These are phyloP conservation scores for Nephrocerus scutellatus DNA, from an alignment of 2,888 invertebrate species.

Conservation along the genomic window DNA sequence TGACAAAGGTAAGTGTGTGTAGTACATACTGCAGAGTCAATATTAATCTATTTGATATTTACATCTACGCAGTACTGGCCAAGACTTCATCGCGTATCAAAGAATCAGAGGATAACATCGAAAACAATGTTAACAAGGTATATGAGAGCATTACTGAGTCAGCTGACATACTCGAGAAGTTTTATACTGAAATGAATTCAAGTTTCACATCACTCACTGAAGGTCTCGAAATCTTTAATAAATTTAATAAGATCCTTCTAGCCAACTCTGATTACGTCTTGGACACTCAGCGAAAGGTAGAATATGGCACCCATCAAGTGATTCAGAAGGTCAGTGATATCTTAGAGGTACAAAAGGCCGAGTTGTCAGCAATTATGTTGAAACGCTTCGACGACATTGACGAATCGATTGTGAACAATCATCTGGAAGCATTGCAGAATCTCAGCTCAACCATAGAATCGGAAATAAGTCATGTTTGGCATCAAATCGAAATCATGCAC, in stretches of 20 bases:
- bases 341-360: conserved; percentile 58
- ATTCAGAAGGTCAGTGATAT: conserved; percentile 66
- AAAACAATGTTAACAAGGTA: conserved; percentile 50
- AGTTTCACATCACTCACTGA: conserved; percentile 52
- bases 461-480: conserved; percentile 80
- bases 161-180: conserved; percentile 52
- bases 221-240: conserved; percentile 55
- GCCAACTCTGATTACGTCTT: conserved; percentile 78
- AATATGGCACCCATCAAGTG: conserved; percentile 78
- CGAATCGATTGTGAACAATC: conserved; percentile 61
- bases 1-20: conserved; percentile 48
- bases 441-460: conserved; percentile 69
- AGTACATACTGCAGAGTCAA: neutral
- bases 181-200: conserved; percentile 52
- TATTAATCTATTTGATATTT: conserved; percentile 3
- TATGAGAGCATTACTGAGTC: conserved; percentile 55
- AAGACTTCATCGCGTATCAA: conserved; percentile 51
- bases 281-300: conserved; percentile 75
- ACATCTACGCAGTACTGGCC: conserved; percentile 47
- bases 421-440: conserved; percentile 64
- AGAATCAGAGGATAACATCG: conserved; percentile 52
- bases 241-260: conserved; percentile 69
- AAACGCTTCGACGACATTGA: conserved; percentile 66
- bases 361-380: conserved; percentile 60
- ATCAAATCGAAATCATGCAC: conserved; percentile 84